Evolutionary conservation across 1,140 invertebrate species (phyloP).

Genomic region (Mylabris phalerata): DNA sequence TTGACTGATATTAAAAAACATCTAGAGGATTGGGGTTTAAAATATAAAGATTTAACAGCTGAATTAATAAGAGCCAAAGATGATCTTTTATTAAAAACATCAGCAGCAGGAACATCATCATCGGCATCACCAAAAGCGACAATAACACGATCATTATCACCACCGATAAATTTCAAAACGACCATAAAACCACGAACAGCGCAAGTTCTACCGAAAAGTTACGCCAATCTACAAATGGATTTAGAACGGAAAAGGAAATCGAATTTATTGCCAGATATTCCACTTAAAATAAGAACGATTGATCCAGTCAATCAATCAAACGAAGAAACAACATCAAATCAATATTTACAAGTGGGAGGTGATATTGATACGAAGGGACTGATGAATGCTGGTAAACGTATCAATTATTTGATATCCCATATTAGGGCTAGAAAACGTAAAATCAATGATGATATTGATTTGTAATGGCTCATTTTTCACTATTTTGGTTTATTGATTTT

Average conservation of each 20-base stretch:
- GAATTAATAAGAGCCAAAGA: constrained; percentile 47
- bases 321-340: background rate
- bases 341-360: too few species aligned
- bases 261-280: constrained; percentile 24
- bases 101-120: constrained; percentile 16
- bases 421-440: constrained; percentile 28
- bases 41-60: constrained; percentile 47
- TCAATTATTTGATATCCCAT: constrained; percentile 1
- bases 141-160: background rate
- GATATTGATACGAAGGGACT: background rate
- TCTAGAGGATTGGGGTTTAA: constrained; percentile 52
- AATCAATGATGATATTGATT: constrained; percentile 29
- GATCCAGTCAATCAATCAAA: background rate
- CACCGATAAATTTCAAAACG: constrained; percentile 20
- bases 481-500: too few species aligned
- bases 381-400: constrained; percentile 11
- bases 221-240: background rate
- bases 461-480: constrained; percentile 15
- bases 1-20: constrained; percentile 49
- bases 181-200: constrained; percentile 34
- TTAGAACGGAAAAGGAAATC: constrained; percentile 37
- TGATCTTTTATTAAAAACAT: constrained; percentile 31
- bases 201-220: constrained; percentile 28
- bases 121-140: background rate
- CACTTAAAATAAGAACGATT: constrained; percentile 22